A percentile compares a stretch with the other conserved stretches of the same genome.
phyloP scores from a whole-genome alignment of 2,113 vertebrate genomes.

The Ochotona curzoniae region DNA sequence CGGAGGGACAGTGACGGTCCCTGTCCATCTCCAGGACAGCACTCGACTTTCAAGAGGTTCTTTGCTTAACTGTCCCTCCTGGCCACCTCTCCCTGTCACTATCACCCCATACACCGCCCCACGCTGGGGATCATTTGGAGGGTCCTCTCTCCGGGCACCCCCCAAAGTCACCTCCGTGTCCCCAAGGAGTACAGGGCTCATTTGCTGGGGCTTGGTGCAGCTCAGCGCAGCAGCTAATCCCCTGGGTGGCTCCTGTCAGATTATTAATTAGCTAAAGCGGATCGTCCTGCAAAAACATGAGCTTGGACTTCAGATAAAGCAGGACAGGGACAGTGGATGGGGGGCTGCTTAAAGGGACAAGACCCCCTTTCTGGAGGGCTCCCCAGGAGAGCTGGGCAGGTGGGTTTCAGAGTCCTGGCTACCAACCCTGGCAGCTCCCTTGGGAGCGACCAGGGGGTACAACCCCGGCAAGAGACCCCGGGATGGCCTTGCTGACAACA shows the following conservation, averaged over 20 bases:
- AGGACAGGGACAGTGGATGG: constrained; percentile 78
- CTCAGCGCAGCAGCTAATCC: constrained; percentile 89
- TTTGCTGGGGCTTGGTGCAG: constrained; percentile 88
- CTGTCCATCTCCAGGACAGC: constrained; percentile 17
- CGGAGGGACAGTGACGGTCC: not conserved
- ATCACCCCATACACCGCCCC: constrained; percentile 70
- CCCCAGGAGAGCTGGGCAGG: not conserved
- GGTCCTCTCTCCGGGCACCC: constrained; percentile 72
- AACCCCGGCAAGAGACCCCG: rapidly evolving
- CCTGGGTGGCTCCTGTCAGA: constrained; percentile 91
- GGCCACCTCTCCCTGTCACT: constrained; percentile 30
- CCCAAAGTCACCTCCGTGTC: constrained; percentile 87
- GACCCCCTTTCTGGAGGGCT: constrained; percentile 71
- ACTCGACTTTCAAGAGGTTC: not conserved
- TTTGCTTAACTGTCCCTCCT: not conserved
- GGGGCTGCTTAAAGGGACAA: constrained; percentile 85
- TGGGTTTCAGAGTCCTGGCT: not conserved
- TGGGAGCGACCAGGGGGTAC: not conserved
- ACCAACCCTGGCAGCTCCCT: not conserved
- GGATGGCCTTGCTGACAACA: not conserved
- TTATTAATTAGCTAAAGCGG: constrained; percentile 93
- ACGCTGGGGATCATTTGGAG: constrained; percentile 63
- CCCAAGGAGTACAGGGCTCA: constrained; percentile 85
- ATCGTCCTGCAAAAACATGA: constrained; percentile 90
- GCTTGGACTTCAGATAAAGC: constrained; percentile 89